A percentile compares a stretch with the other conserved stretches of the same genome.
phyloP scores from a whole-genome alignment of 1,140 invertebrate species.

The Drosophila fuyamai region DNA sequence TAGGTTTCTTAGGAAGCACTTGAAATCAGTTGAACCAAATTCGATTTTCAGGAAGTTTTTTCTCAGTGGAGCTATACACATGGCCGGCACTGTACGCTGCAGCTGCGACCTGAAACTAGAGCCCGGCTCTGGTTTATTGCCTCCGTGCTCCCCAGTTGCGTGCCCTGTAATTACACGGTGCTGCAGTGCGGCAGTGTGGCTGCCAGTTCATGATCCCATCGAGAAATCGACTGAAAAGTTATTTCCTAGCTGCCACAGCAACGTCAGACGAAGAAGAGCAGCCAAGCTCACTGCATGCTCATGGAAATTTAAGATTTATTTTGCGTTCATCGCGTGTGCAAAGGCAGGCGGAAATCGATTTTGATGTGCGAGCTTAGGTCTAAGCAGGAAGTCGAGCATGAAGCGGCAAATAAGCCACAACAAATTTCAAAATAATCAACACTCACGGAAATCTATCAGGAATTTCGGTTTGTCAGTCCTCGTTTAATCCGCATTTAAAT shows the following conservation, averaged over 20 bases:
- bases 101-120: conserved; percentile 25
- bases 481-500: not conserved
- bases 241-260: conserved; percentile 42
- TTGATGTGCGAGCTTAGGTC: conserved; percentile 15
- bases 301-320: conserved; percentile 50
- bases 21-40: too few species aligned
- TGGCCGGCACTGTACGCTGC: conserved; percentile 8
- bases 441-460: not conserved
- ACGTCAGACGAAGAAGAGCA: conserved; percentile 7
- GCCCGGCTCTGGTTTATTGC: conserved; percentile 64
- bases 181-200: conserved; percentile 27
- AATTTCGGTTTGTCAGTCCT: not conserved
- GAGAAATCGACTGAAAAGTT: conserved; percentile 72
- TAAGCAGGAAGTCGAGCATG: conserved; percentile 10
- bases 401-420: conserved; percentile 1
- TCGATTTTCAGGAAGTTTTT: not conserved
- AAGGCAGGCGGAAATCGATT: conserved; percentile 55
- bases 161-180: conserved; percentile 64
- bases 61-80: conserved; percentile 21
- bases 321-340: conserved; percentile 48
- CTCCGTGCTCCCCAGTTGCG: conserved; percentile 62
- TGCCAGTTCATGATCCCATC: conserved; percentile 49
- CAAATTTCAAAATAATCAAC: not conserved
- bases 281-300: not conserved
- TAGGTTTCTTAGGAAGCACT: too few species aligned